Evolutionary conservation across 2,797 vertebrate genomes (phyloP).

Genomic region (Chaenodraco wilsoni): DNA sequence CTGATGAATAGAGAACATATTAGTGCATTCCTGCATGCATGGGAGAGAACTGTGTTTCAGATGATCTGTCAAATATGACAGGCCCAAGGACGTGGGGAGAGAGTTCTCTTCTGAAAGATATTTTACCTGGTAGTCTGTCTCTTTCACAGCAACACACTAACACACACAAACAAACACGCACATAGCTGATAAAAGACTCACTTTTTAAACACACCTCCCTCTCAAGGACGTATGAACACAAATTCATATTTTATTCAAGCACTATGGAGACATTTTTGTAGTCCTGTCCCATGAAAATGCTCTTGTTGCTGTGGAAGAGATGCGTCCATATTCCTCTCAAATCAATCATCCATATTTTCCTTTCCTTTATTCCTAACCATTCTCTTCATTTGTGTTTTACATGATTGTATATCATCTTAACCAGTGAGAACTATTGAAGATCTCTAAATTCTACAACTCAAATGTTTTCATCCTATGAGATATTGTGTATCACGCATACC

Average conservation of each 20-base stretch:
- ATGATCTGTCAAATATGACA: slow-evolving; percentile 73
- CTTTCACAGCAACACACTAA: slow-evolving; percentile 3
- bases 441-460: background rate
- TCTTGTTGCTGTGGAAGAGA: slow-evolving; percentile 52
- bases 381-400: no score
- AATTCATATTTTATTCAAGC: slow-evolving; percentile 72
- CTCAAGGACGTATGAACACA: slow-evolving; percentile 82
- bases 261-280: slow-evolving; percentile 48
- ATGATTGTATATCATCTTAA: no score
- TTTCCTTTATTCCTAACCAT: no score
- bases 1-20: slow-evolving; percentile 82
- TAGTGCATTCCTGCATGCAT: slow-evolving; percentile 78
- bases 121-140: slow-evolving; percentile 62
- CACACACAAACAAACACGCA: slow-evolving; percentile 27
- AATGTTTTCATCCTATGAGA: background rate
- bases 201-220: slow-evolving; percentile 77
- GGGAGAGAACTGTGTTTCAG: slow-evolving; percentile 58
- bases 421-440: background rate
- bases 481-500: background rate
- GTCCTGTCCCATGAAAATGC: slow-evolving; percentile 56
- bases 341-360: slow-evolving; percentile 26
- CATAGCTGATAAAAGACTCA: slow-evolving; percentile 77
- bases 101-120: slow-evolving; percentile 67
- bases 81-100: slow-evolving; percentile 63
- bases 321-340: slow-evolving; percentile 43